Evolutionary conservation across 1,140 invertebrate genomes (phyloP).

Genomic region (Penaeus japonicus): DNA sequence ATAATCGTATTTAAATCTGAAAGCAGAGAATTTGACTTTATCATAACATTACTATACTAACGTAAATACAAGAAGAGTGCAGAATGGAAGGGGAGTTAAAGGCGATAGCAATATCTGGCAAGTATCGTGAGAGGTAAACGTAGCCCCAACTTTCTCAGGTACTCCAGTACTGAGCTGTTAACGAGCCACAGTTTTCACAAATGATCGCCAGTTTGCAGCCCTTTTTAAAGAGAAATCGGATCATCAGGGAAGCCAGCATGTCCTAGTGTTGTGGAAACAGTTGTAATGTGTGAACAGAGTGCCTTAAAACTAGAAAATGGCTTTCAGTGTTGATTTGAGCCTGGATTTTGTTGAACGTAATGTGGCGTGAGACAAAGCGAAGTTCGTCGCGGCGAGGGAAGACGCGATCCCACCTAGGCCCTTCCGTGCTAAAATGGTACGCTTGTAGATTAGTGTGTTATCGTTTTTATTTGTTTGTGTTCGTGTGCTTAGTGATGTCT

Average conservation of each 20-base stretch:
- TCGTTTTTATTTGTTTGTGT: too few relatives aligned
- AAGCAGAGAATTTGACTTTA: too few relatives aligned
- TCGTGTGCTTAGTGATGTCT: too few relatives aligned
- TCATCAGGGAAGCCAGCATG: slow-evolving; percentile 11
- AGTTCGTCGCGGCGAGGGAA: slow-evolving; percentile 26
- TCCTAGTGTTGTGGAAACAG: slow-evolving; percentile 9
- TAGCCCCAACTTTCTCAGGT: slow-evolving; percentile 37
- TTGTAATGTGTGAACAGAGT: slow-evolving; percentile 15
- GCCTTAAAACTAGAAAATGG: slow-evolving; percentile 28
- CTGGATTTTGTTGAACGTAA: slow-evolving; percentile 30
- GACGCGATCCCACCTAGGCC: slow-evolving; percentile 11
- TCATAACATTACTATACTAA: too few relatives aligned
- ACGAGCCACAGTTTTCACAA: slow-evolving; percentile 35
- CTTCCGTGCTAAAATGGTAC: neutral
- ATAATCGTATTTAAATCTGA: neutral
- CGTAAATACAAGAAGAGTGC: too few relatives aligned
- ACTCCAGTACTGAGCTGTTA: slow-evolving; percentile 46
- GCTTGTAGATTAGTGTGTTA: too few relatives aligned
- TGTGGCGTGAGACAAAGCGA: slow-evolving; percentile 43
- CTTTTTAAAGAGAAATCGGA: slow-evolving; percentile 33
- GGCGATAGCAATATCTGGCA: slow-evolving; percentile 29
- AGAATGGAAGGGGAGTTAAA: neutral
- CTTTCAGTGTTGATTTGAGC: slow-evolving; percentile 14
- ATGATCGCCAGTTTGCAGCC: slow-evolving; percentile 31
- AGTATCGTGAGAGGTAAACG: slow-evolving; percentile 16